Percentiles rank a stretch among this genome's conserved stretches.
phyloP scores from a whole-genome alignment of 2,888 invertebrate genomes.

The Scrobipalpa costella region DNA sequence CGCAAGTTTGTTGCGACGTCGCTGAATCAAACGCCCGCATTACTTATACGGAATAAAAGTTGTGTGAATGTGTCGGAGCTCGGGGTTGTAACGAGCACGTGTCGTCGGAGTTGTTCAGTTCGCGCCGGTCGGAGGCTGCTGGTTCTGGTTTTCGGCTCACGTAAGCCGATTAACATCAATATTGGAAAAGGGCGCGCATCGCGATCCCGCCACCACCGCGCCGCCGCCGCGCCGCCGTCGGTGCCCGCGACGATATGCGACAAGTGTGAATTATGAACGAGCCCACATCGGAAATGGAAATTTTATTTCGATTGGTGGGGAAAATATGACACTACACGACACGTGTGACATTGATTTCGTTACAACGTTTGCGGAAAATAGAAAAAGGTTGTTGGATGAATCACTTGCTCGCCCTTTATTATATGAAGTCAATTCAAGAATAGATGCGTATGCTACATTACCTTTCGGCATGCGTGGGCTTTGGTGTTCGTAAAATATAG shows the following conservation, averaged over 20 bases:
- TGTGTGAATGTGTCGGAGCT: background rate
- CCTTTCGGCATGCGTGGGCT: too few relatives aligned
- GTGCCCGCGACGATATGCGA: constrained; percentile 26
- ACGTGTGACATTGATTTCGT: constrained; percentile 10
- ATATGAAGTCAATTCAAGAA: too few relatives aligned
- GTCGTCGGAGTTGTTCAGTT: background rate
- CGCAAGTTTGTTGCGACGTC: constrained; percentile 7
- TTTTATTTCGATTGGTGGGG: constrained; percentile 7
- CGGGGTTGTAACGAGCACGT: constrained; percentile 9
- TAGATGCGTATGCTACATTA: too few relatives aligned
- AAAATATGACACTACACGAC: background rate
- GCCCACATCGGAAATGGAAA: constrained; percentile 16
- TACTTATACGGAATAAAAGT: background rate
- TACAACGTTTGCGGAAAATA: constrained; percentile 2
- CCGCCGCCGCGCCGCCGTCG: background rate
- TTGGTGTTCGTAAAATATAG: background rate
- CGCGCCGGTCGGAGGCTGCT: background rate
- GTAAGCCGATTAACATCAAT: constrained; percentile 51
- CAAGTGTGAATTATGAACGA: constrained; percentile 38
- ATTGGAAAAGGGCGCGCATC: constrained; percentile 36
- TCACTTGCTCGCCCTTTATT: too few relatives aligned
- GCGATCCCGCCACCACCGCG: constrained; percentile 22
- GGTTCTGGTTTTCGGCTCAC: constrained; percentile 39
- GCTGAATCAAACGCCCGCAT: constrained; percentile 8
- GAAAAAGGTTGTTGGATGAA: background rate